Base-by-base conservation (phyloP, 2,888 invertebrate species). In the Cephus pulcher region DNA sequence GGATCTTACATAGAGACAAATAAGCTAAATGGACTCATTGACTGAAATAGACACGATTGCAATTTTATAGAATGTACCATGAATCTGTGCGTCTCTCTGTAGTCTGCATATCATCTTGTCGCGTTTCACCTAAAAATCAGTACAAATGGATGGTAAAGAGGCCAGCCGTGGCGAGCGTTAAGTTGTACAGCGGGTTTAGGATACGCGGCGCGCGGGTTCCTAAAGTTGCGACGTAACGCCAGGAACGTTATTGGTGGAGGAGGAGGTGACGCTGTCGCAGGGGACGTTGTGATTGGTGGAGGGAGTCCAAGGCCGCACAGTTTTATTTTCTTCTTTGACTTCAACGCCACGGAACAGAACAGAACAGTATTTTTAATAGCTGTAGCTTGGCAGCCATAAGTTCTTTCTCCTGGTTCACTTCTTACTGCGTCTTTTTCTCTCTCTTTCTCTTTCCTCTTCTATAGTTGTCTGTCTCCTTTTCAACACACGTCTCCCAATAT, bases 241-340 rank as follows among this genome's bases (percentile, higher is more conserved):
- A 1, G 34, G 32, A 34, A 71, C 71, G 32, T 73, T 74, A 77
- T 75, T 56, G 75, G 73, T 75, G 69, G 79, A 56, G 77, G 76
- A 35, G 34, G 35, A 73, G 75, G 79, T 83, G 78, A 69, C 76
- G 69, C 75, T 37, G 80, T 69, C 75, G 69, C 76, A 79, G 78
- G 81, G 75, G 74, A 80, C 81, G 79, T 77, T 79, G 78, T 70
- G 74, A 81, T 82, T 76, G 74, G 77, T 77, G 69, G 79, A 80
- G 80, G 79, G 78, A 79, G 76, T 80, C 81, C 82, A 85, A 84
- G 82, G 86, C 76, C 82, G 79, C 74, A 71, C 74, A 74, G 78
- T 81, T 82, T 82, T 81, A 80, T 80, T 81, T 84, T 82, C 76
- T 79, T 77, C 74, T 80, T 71, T 84, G 81, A 75, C 79, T 77